phyloP scores from a whole-genome alignment of 1,140 invertebrate species.

The Leptinotarsa texana region DNA sequence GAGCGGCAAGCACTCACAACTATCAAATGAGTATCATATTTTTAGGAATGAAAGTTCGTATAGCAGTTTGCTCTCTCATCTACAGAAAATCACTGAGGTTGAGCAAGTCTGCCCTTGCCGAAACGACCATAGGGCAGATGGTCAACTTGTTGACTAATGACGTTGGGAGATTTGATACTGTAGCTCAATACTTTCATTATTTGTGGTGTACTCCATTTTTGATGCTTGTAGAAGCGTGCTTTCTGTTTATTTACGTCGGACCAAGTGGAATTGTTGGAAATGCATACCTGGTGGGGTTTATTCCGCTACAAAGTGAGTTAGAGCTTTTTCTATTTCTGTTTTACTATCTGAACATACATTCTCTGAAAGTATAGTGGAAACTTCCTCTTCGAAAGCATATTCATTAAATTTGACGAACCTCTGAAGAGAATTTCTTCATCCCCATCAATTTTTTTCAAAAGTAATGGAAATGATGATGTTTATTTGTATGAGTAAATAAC shows the following conservation, averaged over 20 bases:
- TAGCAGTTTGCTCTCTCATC: conserved; percentile 59
- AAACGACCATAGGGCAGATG: conserved; percentile 80
- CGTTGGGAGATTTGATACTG: conserved; percentile 70
- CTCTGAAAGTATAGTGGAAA: no score
- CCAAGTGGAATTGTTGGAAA: conserved; percentile 76
- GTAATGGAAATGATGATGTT: no score
- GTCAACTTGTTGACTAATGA: conserved; percentile 88
- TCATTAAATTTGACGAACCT: no score
- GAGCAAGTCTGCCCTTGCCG: conserved; percentile 65
- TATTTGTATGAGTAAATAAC: no score
- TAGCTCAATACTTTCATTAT: conserved; percentile 61
- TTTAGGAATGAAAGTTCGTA: conserved; percentile 61
- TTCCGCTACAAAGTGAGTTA: conserved; percentile 77
- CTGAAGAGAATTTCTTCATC: no score
- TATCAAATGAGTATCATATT: conserved; percentile 67
- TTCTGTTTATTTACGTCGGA: conserved; percentile 76
- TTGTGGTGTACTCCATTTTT: conserved; percentile 75
- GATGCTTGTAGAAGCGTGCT: conserved; percentile 69
- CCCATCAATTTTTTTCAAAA: no score
- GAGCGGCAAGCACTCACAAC: conserved; percentile 62
- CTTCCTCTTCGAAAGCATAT: no score
- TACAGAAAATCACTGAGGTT: conserved; percentile 69
- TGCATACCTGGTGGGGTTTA: conserved; percentile 75
- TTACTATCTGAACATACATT: no score
- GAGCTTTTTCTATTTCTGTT: conserved; percentile 47